Evolutionary conservation across 2,888 invertebrate genomes (phyloP), one percentile per base, ranked within the genome.

Genomic region (Drepana falcataria): DNA sequence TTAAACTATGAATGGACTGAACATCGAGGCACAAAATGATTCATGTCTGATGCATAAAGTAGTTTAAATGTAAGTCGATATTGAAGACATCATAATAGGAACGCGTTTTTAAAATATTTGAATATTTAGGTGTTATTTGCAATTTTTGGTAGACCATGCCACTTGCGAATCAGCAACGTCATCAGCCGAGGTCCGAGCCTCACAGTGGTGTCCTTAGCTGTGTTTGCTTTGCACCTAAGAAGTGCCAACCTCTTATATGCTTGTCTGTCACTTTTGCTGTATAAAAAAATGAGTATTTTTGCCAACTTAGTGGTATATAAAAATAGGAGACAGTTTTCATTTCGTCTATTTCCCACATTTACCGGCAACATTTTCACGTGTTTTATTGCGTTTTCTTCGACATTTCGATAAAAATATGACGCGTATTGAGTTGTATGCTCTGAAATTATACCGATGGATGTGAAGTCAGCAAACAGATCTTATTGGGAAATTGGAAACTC

Each of bases 351-450:
- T 44, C 7, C 44, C 3, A 1, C 44, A 44, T 9, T 9, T 9
- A 9, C 44, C 9, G 2, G 44, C 44, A 6, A 44, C 44, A 40
- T 47, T 33, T 2, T n/a, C 48, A 48, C 52, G 55, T 55, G 52
- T 55, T 52, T 57, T 57, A 57, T 56, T 51, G 49, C 35, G 41
- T 51, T 51, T 35, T 53, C 49, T 57, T 57, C 53, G 57, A 57
- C 57, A 55, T 57, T 35, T 48, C 57, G 53, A 55, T 57, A 52
- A 53, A 57, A 53, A 57, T 51, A 57, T 55, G 57, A 51, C 51
- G 49, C 41, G 57, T 52, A 55, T 55, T 51, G 57, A 49, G 57
- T 54, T 52, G 49, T 52, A 52, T 34, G 44, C 9, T 44, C 9
- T 44, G 44, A 9, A 9, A 44, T 44, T 44, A 44, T 7, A 6